Percentiles rank a stretch among this genome's conserved stretches.
These are phyloP conservation scores for Acleris cristana DNA, from an alignment of 2,888 invertebrate species.

Conservation along the genomic window DNA sequence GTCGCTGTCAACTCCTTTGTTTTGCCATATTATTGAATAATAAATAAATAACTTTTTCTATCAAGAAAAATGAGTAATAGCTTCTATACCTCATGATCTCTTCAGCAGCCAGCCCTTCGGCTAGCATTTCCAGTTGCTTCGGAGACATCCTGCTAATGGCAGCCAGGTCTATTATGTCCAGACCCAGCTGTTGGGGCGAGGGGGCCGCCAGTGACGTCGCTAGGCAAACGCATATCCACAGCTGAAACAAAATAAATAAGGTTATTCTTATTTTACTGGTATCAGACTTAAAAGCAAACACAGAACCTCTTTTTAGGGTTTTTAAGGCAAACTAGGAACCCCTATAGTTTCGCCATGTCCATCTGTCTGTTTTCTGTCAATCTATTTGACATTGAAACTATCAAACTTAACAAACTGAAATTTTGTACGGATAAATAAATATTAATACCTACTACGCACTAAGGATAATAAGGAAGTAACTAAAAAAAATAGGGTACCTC, in stretches of 20 bases:
- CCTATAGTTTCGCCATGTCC: too few species aligned
- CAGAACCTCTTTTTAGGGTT: background rate
- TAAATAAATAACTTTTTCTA: background rate
- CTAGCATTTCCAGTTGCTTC: conserved; percentile 72
- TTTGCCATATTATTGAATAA: too few species aligned
- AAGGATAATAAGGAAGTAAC: too few species aligned
- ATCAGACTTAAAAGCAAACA: background rate
- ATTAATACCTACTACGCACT: too few species aligned
- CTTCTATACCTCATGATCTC: conserved; percentile 75
- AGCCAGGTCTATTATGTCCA: conserved; percentile 79
- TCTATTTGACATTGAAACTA: too few species aligned
- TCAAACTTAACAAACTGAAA: too few species aligned
- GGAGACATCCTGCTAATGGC: conserved; percentile 79
- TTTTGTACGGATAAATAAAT: too few species aligned
- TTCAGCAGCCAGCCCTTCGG: conserved; percentile 77
- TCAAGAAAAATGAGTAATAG: background rate
- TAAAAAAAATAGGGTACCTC: too few species aligned
- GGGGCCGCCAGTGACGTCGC: conserved; percentile 65
- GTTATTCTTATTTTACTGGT: background rate
- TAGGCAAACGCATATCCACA: conserved; percentile 70
- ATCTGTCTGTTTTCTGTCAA: too few species aligned
- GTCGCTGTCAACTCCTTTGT: too few species aligned
- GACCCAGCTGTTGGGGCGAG: conserved; percentile 57
- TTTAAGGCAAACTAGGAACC: too few species aligned
- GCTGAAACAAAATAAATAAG: conserved; percentile 49